Evolutionary conservation across 2,797 vertebrate genomes (phyloP), one percentile per base, ranked within the genome.

Genomic region (Alosa sapidissima): DNA sequence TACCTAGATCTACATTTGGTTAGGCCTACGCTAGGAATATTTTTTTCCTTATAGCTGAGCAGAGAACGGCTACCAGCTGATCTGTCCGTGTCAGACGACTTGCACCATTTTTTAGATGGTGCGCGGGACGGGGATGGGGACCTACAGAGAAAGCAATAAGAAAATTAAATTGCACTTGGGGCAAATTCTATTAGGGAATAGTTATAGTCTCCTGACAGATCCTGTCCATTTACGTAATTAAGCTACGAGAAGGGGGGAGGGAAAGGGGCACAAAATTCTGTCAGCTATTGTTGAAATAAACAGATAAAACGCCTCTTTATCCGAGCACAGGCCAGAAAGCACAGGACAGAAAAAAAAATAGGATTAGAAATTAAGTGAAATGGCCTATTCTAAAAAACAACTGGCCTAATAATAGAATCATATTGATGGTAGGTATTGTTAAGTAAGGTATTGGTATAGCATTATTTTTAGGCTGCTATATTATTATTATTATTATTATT

Each of bases 111-210:
- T 62, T 62, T 62, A 62, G n/a, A 24, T 62, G n/a, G 58, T 62
- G 65, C 85, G 88, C 88, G 89, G 91, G 91, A 90, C 87, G 89
- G 90, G 90, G 92, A 93, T 87, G 87, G 89, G 92, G 91, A 93
- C 93, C 90, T 91, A 88, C 92, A 93, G 91, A 92, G 93, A 90
- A 88, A 94, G 94, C 94, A 92, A 83, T 1, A 4, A 93, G 96
- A 96, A 98, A 98, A 99, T 98, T 97, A 97, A 98, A 98, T 98
- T 98, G 97, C 96, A 97, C 96, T 98, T 97, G 96, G 96, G 95
- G 95, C 95, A 98, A 98, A 99, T 98, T 97, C 95, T 97, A 96
- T 99, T 98, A 98, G 97, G 96, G 96, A 97, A 95, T 94, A 97
- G 96, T 94, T 93, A 96, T 96, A 91, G 95, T 95, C 96, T 96